phyloP scores from a whole-genome alignment of 2,113 vertebrate genomes.

The Alces alces region DNA sequence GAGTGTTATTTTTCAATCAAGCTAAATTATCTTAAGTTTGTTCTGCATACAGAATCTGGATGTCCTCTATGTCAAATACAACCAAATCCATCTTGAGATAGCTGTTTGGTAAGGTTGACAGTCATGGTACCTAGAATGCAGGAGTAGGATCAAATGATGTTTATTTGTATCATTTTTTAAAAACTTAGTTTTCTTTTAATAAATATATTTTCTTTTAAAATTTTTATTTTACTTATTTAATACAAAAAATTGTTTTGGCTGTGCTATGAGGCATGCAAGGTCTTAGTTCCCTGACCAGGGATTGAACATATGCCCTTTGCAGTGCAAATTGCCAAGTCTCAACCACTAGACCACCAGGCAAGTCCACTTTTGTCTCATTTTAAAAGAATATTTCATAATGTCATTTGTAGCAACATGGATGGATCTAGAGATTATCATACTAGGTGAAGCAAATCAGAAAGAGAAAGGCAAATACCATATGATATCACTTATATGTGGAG shows the following conservation, averaged over 20 bases:
- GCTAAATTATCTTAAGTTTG: background rate
- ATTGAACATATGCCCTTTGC: background rate
- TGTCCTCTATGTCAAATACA: background rate
- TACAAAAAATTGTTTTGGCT: background rate
- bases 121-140: background rate
- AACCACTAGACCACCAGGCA: background rate
- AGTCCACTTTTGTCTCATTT: background rate
- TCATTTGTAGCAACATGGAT: background rate
- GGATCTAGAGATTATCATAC: background rate
- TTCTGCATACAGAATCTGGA: background rate
- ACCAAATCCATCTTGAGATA: background rate
- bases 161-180: background rate
- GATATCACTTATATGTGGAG: background rate
- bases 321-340: background rate
- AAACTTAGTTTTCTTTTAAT: background rate
- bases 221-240: background rate
- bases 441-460: background rate
- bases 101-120: background rate
- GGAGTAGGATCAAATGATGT: background rate
- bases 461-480: background rate
- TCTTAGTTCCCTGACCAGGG: background rate
- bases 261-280: background rate
- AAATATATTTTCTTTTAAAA: background rate
- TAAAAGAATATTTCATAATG: background rate
- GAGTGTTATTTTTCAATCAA: background rate